Evolutionary conservation across 1,140 invertebrate species (phyloP), one percentile per base, ranked within the genome.

Genomic region (Meteorus sp.): DNA sequence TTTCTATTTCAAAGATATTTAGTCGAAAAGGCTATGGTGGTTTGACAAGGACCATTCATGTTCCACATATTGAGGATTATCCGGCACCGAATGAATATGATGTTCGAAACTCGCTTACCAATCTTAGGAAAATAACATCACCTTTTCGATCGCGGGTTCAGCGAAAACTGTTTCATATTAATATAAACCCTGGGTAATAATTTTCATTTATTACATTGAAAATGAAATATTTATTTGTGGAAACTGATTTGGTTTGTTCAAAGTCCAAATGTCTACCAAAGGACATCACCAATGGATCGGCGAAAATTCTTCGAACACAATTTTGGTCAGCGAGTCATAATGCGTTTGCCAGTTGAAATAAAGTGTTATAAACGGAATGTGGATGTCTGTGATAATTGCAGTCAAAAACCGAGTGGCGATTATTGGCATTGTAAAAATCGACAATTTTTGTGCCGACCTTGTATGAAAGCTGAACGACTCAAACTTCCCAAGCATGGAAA

Each of bases 341-440:
- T 79, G 59, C 64, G 65, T 41, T 62, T 76, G n/a, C 71, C 71
- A 0, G 72, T 76, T 13, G 65, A 72, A 58, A 39, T 77, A 8
- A 78, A 79, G 61, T 79, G 77, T 58, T 72, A 69, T 11, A 62
- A 57, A 13, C 60, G 41, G 48, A 77, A 73, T 22, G 65, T 27
- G 13, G 73, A 79, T 44, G 19, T 67, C 31, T 79, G 77, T 43
- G 63, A 67, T 43, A 39, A 67, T 41, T 79, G 77, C 48, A 55
- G 63, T 0, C 51, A 67, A 56, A 67, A 63, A 56, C 66, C 69
- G 20, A 15, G 37, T 1, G 75, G 73, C 20, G 77, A 78, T 67
- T 79, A 79, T 56, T 79, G 75, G 75, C 74, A 76, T 27, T 65
- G 61, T 7, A 66, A 71, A 22, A 69, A 75, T 59, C 66, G 66